Conservation (phyloP, 1,140 invertebrate genomes). For the Hypsibius dujardini region DNA sequence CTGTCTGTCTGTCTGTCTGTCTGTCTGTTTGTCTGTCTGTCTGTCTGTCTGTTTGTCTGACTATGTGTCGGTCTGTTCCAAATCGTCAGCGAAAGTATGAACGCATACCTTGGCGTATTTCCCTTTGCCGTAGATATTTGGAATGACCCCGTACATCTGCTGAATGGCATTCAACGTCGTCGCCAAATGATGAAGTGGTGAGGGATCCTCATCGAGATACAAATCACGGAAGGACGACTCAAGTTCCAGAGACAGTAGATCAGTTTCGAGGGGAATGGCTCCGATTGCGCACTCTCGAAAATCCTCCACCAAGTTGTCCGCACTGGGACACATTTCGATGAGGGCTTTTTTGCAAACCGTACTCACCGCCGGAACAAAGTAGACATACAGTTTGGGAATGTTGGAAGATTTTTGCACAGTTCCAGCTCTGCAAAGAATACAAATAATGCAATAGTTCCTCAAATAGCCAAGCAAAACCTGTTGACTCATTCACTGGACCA, state of each 20-base stretch:
- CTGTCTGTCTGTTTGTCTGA: too few relatives aligned
- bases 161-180: slow-evolving; percentile 67
- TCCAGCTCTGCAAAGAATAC: background rate
- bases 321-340: background rate
- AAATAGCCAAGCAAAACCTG: too few relatives aligned
- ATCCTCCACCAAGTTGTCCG: background rate
- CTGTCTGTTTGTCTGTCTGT: too few relatives aligned
- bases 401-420: background rate
- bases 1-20: too few relatives aligned
- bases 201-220: slow-evolving; percentile 67
- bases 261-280: slow-evolving; percentile 74
- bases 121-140: slow-evolving; percentile 74
- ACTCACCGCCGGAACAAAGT: background rate
- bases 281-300: slow-evolving; percentile 56
- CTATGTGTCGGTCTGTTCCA: too few relatives aligned
- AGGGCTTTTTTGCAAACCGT: slow-evolving; percentile 8
- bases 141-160: slow-evolving; percentile 68
- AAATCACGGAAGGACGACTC: slow-evolving; percentile 61
- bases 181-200: slow-evolving; percentile 66
- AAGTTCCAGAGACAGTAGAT: slow-evolving; percentile 79
- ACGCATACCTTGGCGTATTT: slow-evolving; percentile 47
- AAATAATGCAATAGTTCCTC: too few relatives aligned
- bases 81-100: too few relatives aligned
- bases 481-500: too few relatives aligned
- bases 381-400: slow-evolving; percentile 2